Percentiles rank a stretch among this genome's conserved stretches.
phyloP scores from a whole-genome alignment of 2,113 vertebrate genomes.

The Grammomys surdaster region DNA sequence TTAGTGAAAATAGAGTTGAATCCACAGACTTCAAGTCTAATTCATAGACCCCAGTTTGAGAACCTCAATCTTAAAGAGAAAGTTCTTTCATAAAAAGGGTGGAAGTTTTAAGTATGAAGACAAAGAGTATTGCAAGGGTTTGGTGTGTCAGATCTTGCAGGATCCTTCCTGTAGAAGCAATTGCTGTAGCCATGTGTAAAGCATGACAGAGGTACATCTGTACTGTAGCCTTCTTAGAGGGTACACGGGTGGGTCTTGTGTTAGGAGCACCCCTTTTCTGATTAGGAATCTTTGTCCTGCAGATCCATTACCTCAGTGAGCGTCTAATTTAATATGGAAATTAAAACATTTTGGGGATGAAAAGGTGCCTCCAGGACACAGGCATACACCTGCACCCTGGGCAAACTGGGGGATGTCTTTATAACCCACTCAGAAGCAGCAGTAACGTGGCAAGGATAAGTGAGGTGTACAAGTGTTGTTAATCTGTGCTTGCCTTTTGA shows the following conservation, averaged over 20 bases:
- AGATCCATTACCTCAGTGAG: constrained; percentile 4
- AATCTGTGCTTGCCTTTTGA: constrained; percentile 81
- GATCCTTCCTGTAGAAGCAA: not conserved
- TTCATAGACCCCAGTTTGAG: not conserved
- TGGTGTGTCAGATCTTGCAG: not conserved
- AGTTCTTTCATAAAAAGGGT: not conserved
- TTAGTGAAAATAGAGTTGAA: constrained; percentile 34
- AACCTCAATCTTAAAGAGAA: not conserved
- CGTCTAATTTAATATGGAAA: not conserved
- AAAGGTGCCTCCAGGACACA: not conserved
- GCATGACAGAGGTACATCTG: not conserved
- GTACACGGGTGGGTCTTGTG: not conserved
- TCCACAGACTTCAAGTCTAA: not conserved
- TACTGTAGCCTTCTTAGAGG: not conserved
- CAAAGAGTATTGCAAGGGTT: not conserved
- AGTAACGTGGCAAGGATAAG: not conserved
- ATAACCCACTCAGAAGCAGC: not conserved
- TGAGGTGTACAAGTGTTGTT: not conserved
- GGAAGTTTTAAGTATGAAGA: not conserved
- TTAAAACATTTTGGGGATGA: constrained; percentile 3
- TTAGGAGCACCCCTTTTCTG: not conserved
- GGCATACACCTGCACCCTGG: not conserved
- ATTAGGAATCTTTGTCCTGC: not conserved
- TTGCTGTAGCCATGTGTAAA: not conserved
- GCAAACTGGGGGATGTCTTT: not conserved